Evolutionary conservation across 2,113 vertebrate genomes (phyloP).

Genomic region (Nettapus auritus): DNA sequence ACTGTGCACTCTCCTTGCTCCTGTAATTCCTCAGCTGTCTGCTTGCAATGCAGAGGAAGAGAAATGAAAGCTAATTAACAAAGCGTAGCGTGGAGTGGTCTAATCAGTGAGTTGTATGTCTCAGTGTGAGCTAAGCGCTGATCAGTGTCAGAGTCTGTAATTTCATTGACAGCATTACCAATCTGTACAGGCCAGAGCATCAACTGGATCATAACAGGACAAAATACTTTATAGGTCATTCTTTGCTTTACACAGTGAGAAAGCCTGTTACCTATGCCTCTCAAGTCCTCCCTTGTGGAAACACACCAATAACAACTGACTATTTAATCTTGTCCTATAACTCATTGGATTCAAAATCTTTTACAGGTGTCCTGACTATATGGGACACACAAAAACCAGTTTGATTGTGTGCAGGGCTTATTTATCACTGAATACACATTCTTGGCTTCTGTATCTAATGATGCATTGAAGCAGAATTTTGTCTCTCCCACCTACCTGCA

Average conservation of each 20-base stretch:
- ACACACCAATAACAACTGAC: not conserved
- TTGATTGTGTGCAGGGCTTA: not conserved
- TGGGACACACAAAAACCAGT: not conserved
- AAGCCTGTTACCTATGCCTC: not conserved
- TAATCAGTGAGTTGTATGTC: not conserved
- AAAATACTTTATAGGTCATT: not conserved
- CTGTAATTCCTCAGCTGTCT: conserved; percentile 9
- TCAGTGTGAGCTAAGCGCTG: not conserved
- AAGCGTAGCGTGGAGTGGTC: not conserved
- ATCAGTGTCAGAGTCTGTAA: not conserved
- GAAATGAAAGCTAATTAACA: conserved; percentile 21
- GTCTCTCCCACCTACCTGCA: not conserved
- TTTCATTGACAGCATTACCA: not conserved
- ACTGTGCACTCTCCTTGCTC: not conserved
- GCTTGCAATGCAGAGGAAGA: not conserved
- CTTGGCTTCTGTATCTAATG: not conserved
- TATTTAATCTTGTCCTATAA: not conserved
- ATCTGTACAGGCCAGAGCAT: not conserved
- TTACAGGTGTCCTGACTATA: not conserved
- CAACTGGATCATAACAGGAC: not conserved
- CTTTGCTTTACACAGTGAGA: not conserved
- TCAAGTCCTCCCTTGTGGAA: not conserved
- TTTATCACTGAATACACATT: not conserved
- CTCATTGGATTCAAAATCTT: not conserved
- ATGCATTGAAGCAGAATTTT: not conserved